Conservation (phyloP, 2,797 vertebrate genomes). For the Remorina albescens region DNA sequence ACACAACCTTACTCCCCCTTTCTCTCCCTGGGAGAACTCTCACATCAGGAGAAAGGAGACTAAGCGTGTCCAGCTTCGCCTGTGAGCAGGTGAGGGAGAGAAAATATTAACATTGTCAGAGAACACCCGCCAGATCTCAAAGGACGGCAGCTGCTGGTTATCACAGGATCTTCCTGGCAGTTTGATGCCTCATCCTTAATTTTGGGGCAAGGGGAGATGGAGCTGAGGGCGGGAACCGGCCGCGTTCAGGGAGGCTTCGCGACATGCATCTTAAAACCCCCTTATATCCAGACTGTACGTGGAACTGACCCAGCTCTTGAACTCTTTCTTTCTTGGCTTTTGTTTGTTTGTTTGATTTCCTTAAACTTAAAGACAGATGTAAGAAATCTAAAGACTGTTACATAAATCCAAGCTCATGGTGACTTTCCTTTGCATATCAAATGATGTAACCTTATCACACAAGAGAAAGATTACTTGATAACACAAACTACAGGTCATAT, state of each 20-base stretch:
- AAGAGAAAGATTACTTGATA: slow-evolving; percentile 8
- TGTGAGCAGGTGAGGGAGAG: slow-evolving; percentile 50
- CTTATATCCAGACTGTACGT: slow-evolving; percentile 15
- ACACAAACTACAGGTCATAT: slow-evolving; percentile 15
- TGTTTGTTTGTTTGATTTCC: neutral
- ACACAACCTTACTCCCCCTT: slow-evolving; percentile 32
- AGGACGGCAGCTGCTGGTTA: slow-evolving; percentile 74
- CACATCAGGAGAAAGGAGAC: slow-evolving; percentile 59
- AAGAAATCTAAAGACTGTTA: slow-evolving; percentile 21
- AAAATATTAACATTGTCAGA: slow-evolving; percentile 62
- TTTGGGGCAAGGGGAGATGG: slow-evolving; percentile 28
- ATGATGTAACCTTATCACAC: neutral
- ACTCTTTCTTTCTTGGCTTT: neutral
- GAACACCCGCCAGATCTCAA: slow-evolving; percentile 57
- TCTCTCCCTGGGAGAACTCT: slow-evolving; percentile 35
- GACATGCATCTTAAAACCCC: slow-evolving; percentile 58
- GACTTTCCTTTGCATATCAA: slow-evolving; percentile 15
- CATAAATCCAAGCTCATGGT: slow-evolving; percentile 3
- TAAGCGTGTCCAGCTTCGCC: slow-evolving; percentile 46
- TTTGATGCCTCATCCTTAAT: slow-evolving; percentile 56
- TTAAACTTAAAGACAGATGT: neutral
- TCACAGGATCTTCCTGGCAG: slow-evolving; percentile 70
- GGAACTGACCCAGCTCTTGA: slow-evolving; percentile 33
- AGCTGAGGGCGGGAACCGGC: slow-evolving; percentile 23
- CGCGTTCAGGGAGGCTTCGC: slow-evolving; percentile 36